Base-by-base conservation (phyloP, 2,888 invertebrate genomes). In the Ormyrus rosae region DNA sequence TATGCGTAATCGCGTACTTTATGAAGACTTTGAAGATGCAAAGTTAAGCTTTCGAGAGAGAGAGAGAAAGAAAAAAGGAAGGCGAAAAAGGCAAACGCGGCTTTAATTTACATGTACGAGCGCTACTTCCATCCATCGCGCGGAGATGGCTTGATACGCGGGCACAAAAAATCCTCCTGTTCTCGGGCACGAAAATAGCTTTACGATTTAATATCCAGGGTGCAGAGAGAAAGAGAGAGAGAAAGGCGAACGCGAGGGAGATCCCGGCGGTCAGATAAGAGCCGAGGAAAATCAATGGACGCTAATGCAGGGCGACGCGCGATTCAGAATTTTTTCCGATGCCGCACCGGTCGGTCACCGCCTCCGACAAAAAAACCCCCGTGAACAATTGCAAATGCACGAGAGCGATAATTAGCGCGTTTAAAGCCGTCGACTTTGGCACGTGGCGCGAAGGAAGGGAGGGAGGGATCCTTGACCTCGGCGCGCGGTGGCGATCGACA, bases 221-320 rank as follows among this genome's bases (percentile, higher is more conserved):
- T 56, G 13, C 45, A 60, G 56, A 61, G 45, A 51, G 71, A 9
- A 5, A 58, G 80, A 75, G 67, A 56, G 65, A 60, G 19, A 19
- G 19, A 19, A 1, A 19, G 19, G 56, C 56, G 73, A 68, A 72
- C 58, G 58, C 58, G 51, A 61, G 74, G 60, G 68, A 74, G 81
- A 78, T 77, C 73, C 19, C 55, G 74, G 70, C 60, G 58, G 48
- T 13, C 50, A 34, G 81, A 78, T 81, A 81, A 81, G 61, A 51
- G 55, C 53, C 65, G 51, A 73, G 73, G 73, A 81, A 81, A 77
- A 81, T 81, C 81, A 77, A 81, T 81, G 81, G 58, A 81, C 71
- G 73, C 55, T 77, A 81, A 77, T 77, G 72, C 81, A 73, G 73
- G 58, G 7, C 63, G 77, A 77, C 73, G 73, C 46, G 71, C 51